Evolutionary conservation across 2,797 vertebrate species (phyloP).

Genomic region (Silurus lanzhouensis): DNA sequence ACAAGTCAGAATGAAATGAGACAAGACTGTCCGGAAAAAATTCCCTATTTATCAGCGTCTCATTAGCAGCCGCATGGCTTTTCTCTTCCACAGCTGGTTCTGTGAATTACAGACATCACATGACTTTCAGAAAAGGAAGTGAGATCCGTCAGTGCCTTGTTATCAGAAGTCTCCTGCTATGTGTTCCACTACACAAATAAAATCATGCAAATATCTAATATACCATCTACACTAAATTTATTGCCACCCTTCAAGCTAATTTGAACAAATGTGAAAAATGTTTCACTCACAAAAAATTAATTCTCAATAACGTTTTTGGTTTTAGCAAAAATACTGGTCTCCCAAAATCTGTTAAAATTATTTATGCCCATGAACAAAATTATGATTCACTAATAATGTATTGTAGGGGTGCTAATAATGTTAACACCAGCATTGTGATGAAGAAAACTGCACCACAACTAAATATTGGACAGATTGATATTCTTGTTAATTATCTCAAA

Average conservation of each 20-base stretch:
- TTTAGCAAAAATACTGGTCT: background rate
- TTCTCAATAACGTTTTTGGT: background rate
- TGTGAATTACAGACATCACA: slow-evolving; percentile 16
- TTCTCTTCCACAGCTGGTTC: slow-evolving; percentile 20
- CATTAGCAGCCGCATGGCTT: slow-evolving; percentile 30
- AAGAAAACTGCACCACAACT: background rate
- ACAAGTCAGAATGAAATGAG: slow-evolving; percentile 31
- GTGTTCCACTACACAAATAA: too few species aligned
- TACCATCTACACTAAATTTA: background rate
- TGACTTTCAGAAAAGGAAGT: slow-evolving; percentile 12
- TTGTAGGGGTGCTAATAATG: background rate
- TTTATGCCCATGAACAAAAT: background rate
- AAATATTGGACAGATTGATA: background rate
- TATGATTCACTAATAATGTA: background rate
- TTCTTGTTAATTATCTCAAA: background rate
- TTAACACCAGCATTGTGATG: background rate
- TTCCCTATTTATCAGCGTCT: slow-evolving; percentile 38
- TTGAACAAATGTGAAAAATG: background rate
- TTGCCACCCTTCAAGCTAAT: background rate
- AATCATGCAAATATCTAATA: background rate
- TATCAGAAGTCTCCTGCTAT: background rate
- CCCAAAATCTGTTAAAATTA: background rate
- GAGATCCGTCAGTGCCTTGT: background rate
- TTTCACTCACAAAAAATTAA: background rate
- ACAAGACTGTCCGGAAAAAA: slow-evolving; percentile 22